Evolutionary conservation across 2,113 vertebrate genomes (phyloP).

Genomic region (Thamnophis sirtalis): DNA sequence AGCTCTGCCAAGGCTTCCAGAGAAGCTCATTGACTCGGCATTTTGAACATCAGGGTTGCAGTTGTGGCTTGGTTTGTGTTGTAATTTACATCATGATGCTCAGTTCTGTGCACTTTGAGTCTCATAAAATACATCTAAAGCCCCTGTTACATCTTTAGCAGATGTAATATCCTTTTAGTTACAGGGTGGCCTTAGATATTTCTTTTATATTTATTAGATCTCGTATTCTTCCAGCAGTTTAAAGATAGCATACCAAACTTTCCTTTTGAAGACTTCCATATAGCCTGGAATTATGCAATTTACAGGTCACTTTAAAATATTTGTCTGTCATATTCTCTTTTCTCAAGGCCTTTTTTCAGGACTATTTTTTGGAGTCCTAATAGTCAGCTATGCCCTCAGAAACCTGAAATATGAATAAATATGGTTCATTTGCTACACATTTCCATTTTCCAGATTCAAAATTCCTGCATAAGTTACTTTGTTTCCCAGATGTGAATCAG

Average conservation of each 20-base stretch:
- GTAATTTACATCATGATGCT: background rate
- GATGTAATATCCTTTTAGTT: background rate
- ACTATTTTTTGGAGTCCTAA: background rate
- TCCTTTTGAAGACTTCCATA: background rate
- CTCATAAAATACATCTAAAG: background rate
- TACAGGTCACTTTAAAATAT: background rate
- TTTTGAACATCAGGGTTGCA: background rate
- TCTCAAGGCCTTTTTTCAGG: background rate
- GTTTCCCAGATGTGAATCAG: background rate
- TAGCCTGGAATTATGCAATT: background rate
- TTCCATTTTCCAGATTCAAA: constrained; percentile 9
- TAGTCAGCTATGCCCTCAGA: background rate
- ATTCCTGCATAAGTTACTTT: constrained; percentile 5
- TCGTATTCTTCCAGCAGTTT: background rate
- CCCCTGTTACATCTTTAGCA: background rate
- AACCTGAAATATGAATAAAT: background rate
- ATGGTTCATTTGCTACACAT: background rate
- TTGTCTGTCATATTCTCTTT: background rate
- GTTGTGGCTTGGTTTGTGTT: background rate
- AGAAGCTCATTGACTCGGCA: background rate
- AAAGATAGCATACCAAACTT: background rate
- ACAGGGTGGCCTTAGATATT: background rate
- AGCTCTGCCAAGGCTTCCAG: background rate
- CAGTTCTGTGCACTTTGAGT: background rate
- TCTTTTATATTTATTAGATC: background rate